Evolutionary conservation across 2,113 vertebrate genomes (phyloP), one percentile per base, ranked within the genome.

Genomic region (Scomber scombrus): DNA sequence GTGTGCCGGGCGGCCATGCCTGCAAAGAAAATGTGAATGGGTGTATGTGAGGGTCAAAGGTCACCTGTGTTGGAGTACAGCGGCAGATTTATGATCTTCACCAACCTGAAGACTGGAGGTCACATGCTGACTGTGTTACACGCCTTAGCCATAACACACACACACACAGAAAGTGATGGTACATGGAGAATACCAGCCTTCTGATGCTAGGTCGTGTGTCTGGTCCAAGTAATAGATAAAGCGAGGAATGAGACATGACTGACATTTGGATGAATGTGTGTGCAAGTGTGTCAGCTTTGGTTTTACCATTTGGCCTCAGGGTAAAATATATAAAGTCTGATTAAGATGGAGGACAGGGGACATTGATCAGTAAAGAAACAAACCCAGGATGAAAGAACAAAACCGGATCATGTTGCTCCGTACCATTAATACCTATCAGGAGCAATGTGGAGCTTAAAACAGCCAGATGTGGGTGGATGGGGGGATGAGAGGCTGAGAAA

Each of bases 51-150:
- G 82, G 87, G 85, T 89, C 85, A 88, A n/a, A 86, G 87, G 88
- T 88, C 67, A 29, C n/a, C 62, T 68, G 80, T 81, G 83, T 85
- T 71, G 71, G 82, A 85, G 51, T 50, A 71, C 63, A 47, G 54
- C 71, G 88, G 79, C 84, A 91, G 92, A 91, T 91, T 91, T 91
- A 93, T 88, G 69, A 64, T 50, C 84, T 83, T 50, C 75, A 84
- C 71, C 75, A 78, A 49, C 78, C 65, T 70, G 51, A 69, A 80
- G 64, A 54, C 74, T 70, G 61, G 60, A 87, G 91, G 90, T 89
- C 90, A 87, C 93, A 92, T 82, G 76, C 69, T 88, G 91, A 75
- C 75, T 87, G 79, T 89, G 86, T 94, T 94, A 92, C 82, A 88
- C 49, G 79, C 87, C 45, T 76, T 54, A 75, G 73, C 62, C 51